Evolutionary conservation across 2,113 vertebrate species (phyloP).

Genomic region (Coreoperca whiteheadi): DNA sequence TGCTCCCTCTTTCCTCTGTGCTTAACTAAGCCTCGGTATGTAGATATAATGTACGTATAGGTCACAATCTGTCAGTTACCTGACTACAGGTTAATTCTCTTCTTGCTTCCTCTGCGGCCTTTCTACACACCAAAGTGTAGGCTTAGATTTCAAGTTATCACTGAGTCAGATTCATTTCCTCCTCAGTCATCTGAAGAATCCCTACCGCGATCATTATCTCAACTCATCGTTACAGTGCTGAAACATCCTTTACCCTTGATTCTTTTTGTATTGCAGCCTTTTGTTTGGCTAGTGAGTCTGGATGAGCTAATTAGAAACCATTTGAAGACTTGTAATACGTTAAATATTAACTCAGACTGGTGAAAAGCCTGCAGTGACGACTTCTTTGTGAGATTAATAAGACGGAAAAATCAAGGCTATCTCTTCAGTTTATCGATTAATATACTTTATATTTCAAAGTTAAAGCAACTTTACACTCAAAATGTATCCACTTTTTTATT

Average conservation of each 20-base stretch:
- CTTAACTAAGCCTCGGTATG: conserved; percentile 39
- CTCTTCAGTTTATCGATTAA: neutral
- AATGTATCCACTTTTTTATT: neutral
- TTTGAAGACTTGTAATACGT: conserved; percentile 11
- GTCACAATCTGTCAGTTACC: conserved; percentile 43
- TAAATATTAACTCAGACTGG: conserved; percentile 3
- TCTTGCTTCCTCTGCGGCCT: neutral
- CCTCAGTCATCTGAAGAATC: conserved; percentile 36
- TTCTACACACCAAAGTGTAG: conserved; percentile 8
- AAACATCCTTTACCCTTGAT: conserved; percentile 31
- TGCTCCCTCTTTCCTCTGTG: conserved; percentile 35
- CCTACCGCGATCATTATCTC: conserved; percentile 39
- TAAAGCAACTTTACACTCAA: conserved; percentile 2
- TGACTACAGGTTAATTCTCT: conserved; percentile 14
- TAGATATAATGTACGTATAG: conserved; percentile 9
- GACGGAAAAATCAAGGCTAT: neutral
- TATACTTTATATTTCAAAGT: conserved; percentile 12
- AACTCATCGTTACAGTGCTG: conserved; percentile 27
- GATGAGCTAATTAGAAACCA: conserved; percentile 23
- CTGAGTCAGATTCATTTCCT: conserved; percentile 28
- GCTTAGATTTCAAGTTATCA: conserved; percentile 23
- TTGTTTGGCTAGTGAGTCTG: conserved; percentile 9
- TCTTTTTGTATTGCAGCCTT: conserved; percentile 16
- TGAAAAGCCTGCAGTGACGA: neutral
- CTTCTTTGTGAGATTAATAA: conserved; percentile 19